A percentile compares a stretch with the other conserved stretches of the same genome.
These are phyloP conservation scores for Ichneumoninae sp. DNA, from an alignment of 2,888 invertebrate genomes.

Conservation along the genomic window DNA sequence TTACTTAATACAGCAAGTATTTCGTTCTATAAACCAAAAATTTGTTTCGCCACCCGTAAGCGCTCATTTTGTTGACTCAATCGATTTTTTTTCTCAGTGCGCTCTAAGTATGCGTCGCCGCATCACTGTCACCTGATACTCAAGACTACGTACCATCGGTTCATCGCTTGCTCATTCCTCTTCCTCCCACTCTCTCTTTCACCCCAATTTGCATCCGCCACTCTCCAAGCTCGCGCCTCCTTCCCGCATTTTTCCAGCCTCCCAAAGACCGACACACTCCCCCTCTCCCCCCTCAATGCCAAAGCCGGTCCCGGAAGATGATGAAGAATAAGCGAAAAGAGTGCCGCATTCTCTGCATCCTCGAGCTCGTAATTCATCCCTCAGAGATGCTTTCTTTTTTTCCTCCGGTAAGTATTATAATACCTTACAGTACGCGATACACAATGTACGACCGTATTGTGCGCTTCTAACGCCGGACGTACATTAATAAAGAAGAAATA, in stretches of 20 bases:
- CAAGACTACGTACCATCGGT: not conserved
- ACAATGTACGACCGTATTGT: not conserved
- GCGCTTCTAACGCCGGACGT: not conserved
- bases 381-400: not conserved
- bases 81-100: too few relatives aligned
- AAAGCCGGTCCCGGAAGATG: not conserved
- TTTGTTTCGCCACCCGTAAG: too few relatives aligned
- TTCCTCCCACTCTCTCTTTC: not conserved
- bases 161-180: conserved; percentile 18
- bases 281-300: not conserved
- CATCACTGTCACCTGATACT: not conserved
- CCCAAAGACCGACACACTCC: not conserved
- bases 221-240: not conserved
- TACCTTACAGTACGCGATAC: not conserved
- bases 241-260: not conserved
- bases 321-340: conserved; percentile 1
- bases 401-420: not conserved
- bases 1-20: too few relatives aligned
- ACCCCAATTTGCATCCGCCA: conserved; percentile 14
- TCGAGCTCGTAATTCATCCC: not conserved
- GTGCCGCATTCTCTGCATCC: not conserved
- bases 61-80: too few relatives aligned
- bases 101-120: not conserved
- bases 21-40: too few relatives aligned
- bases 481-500: conserved; percentile 8